Base-by-base conservation (phyloP, 2,888 invertebrate species). In the Gymnocheta viridis region DNA sequence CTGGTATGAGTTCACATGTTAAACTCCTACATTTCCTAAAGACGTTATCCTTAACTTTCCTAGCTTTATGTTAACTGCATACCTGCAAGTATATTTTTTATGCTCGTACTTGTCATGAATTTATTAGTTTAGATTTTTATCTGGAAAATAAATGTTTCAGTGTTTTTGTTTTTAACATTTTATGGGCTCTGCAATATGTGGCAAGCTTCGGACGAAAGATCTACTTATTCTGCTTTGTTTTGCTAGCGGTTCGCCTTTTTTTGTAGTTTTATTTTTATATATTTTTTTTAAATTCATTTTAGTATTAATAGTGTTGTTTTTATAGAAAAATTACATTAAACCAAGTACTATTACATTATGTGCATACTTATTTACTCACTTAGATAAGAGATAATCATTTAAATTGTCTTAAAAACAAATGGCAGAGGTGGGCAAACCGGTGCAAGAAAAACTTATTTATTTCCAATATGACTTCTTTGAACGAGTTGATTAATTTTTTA, bases 41-140 rank as follows among this genome's bases (percentile, higher is more conserved):
- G 60, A 67, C 64, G 58, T 69, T 82, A 73, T 62, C 38, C 54
- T 67, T 19, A 58, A 74, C 74, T 82, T 82, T 82, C 81, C 47
- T 44, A 66, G 35, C 24, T n/a, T 47, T 47, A 4, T 9, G 47
- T 19, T 58, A 35, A 32, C 22, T 58, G 41, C 12, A 12, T 51
- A 44, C 14, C 12, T 17, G 17, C 22, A 9, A 60, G 47, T 56
- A 47, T 19, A 22, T 76, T 58, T 78, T 60, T 88, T 88, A 88
- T 88, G 66, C 38, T 73, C 32, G 12, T 56, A n/a, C n/a, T 56
- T 90, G 89, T 89, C 89, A 90, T 89, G 89, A 90, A 90, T 90
- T 90, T 90, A 90, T 90, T 89, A 89, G 87, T 88, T 88, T 87
- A 87, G 90, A 90, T 90, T 89, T 90, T 90, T 89, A 90, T 90